Base-by-base conservation (phyloP, 2,797 vertebrate species). In the Poeciliopsis infans region DNA sequence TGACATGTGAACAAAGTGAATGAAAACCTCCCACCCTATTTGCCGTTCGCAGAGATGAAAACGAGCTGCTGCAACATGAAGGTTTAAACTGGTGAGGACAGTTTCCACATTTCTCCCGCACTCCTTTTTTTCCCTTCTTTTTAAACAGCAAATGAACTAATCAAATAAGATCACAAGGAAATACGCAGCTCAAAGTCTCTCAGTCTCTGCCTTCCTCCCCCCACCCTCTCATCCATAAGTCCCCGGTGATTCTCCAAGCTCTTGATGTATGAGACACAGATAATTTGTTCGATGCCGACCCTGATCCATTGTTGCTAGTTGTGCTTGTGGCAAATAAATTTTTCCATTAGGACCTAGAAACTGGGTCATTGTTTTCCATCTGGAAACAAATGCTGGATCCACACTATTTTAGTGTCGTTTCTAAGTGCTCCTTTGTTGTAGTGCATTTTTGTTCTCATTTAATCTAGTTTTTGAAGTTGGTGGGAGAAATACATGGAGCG, bases 51-150 rank as follows among this genome's bases (percentile, higher is more conserved):
- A 95, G 94, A 94, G 92, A 93, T 89, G 94, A 95, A 89, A 92
- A 91, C 91, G 92, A 93, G 90, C 86, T 89, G 92, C 93, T 93
- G 91, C 92, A 93, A 77, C 94, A 94, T 69, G 94, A 95, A 83
- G 92, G 90, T 95, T 95, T 94, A 92, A 93, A 94, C 93, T 94
- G 93, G 94, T 95, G 94, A 96, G 94, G 93, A 95, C 84, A 89
- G 91, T 75, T 88, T 93, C 87, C 91, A 92, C 91, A 91, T 89
- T 88, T 88, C 82, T 89, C 86, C 81, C 87, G 83, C 85, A 83
- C 87, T 83, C 77, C 68, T 76, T 64, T 73, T 51, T 76, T 4
- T 47, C 41, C 11, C 74, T 70, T 46, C 13, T 70, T 71, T 70
- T 70, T 70, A 70, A 71, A 80, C 83, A 91, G 83, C 81, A 91